Conservation (phyloP, 2,888 invertebrate species). For the Tribolium freemani region DNA sequence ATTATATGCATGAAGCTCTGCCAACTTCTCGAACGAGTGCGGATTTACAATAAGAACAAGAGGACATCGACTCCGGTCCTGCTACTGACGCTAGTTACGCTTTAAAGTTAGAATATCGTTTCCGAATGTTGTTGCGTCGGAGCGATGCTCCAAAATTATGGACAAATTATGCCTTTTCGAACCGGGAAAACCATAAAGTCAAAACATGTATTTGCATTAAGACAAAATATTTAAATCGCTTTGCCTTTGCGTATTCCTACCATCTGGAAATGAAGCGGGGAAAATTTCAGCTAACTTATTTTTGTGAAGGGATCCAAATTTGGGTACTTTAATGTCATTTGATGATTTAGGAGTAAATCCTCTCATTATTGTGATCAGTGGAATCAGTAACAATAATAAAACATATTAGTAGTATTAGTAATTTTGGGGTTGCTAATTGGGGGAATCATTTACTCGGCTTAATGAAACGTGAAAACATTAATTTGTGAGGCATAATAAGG, state of each 20-base stretch:
- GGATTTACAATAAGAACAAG: conserved; percentile 27
- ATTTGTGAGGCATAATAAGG: background rate
- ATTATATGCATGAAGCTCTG: conserved; percentile 36
- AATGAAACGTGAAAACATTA: background rate
- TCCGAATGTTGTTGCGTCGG: conserved; percentile 26
- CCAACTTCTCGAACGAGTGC: conserved; percentile 29
- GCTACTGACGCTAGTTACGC: conserved; percentile 13
- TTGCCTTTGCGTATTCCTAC: background rate
- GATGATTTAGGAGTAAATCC: background rate
- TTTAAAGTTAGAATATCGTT: conserved; percentile 28
- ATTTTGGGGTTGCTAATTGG: background rate
- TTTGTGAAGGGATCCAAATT: background rate
- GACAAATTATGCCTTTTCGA: conserved; percentile 25
- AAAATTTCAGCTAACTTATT: background rate
- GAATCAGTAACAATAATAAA: background rate
- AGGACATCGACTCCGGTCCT: conserved; percentile 13
- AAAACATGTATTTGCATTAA: conserved; percentile 19
- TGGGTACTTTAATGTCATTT: background rate
- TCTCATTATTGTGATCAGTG: background rate
- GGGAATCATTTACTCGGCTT: background rate
- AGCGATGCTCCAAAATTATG: conserved; percentile 19
- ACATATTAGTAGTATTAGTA: background rate
- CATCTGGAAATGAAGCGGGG: background rate
- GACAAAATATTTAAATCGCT: conserved; percentile 6
- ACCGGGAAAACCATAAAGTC: conserved; percentile 12